Base-by-base conservation (phyloP, 1,140 invertebrate species). In the Drosophila pachea region DNA sequence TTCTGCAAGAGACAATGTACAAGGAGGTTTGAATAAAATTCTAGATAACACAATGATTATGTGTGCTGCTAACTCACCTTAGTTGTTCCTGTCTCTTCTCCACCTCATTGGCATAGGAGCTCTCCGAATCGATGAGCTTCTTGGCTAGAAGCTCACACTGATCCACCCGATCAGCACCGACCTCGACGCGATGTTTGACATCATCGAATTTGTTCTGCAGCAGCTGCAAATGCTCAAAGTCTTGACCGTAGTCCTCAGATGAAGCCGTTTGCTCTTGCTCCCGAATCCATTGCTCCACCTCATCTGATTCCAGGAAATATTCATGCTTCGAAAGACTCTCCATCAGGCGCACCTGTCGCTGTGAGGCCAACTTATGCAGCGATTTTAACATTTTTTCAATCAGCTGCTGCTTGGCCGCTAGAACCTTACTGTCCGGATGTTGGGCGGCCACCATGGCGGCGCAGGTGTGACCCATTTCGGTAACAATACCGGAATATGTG, bases 201-300 rank as follows among this genome's bases (percentile, higher is more conserved):
- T 99, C 97, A 74, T 98, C 97, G 90, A 99, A 99, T 91, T 98
- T 99, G 29, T 94, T 94, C 84, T 96, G 94, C 14, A 99, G 88
- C 86, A 96, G 94, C 90, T 97, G 90, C 31, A 99, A 90, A 91
- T 99, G 98, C 89, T 99, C 98, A 88, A 97, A 99, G 91, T 99
- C 98, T 88, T 97, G 95, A 5, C 98, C 98, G 90, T 97, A 99
- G 89, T 99, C 98, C 87, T 99, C 97, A 36, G 95, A 97, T 4
- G 94, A 94, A 6, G 97, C 97, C 0, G 94, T 94, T 73, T 95
- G 94, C 89, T 97, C 94, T 89, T 99, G 97, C 87, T 99, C 97
- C 68, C 94, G 93, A 35, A 99, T 98, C 97, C 97, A 99, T 74
- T 94, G 93, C 82, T 98, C 96, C 56, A 99, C 92, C 86, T 99